phyloP scores from a whole-genome alignment of 1,140 invertebrate species.

The Coptotermes formosanus region DNA sequence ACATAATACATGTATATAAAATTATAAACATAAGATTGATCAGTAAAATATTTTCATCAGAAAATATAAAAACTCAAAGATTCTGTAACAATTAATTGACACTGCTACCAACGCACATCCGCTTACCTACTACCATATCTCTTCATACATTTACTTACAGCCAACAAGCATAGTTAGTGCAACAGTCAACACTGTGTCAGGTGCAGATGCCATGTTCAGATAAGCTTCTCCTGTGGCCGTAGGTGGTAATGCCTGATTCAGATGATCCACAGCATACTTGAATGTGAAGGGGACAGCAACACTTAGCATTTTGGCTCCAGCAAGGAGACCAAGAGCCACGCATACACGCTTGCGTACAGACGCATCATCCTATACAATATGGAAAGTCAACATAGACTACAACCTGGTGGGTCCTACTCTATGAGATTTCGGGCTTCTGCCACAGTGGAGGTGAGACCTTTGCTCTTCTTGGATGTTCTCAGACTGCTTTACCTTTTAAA shows the following conservation, averaged over 20 bases:
- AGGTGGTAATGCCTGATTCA: constrained; percentile 63
- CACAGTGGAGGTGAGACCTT: no score
- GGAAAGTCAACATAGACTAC: constrained; percentile 31
- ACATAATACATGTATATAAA: no score
- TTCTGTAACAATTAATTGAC: no score
- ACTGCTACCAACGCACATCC: no score
- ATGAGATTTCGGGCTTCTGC: no score
- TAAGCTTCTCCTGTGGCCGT: constrained; percentile 50
- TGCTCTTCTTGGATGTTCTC: no score
- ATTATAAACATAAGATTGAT: no score
- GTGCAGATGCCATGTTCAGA: constrained; percentile 66
- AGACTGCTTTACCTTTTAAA: no score
- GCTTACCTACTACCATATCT: background rate
- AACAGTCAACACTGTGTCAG: constrained; percentile 68
- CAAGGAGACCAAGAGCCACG: constrained; percentile 75
- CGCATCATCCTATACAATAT: constrained; percentile 64
- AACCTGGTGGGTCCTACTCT: background rate
- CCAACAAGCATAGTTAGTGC: constrained; percentile 82
- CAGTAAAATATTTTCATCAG: no score
- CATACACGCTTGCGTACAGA: constrained; percentile 79
- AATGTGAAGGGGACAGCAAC: constrained; percentile 96
- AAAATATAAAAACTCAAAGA: no score
- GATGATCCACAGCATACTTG: constrained; percentile 88
- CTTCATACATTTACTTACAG: constrained; percentile 66
- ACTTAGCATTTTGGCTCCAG: constrained; percentile 84